Evolutionary conservation across 2,888 invertebrate species (phyloP), one percentile per base, ranked within the genome.

Genomic region (Euclidia mi): DNA sequence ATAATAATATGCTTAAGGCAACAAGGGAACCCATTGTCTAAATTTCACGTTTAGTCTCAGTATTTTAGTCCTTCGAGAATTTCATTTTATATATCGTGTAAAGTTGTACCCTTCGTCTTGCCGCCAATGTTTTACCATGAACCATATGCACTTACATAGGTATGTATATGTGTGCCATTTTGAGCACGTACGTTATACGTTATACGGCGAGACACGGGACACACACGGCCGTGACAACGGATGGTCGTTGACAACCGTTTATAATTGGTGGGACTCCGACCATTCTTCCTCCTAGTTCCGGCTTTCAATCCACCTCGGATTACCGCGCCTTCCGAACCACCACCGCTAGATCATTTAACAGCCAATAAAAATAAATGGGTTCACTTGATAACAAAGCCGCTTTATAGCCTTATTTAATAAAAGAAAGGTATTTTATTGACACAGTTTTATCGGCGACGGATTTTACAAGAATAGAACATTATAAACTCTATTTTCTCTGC

Each of bases 191-290:
- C 20, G 20, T 6, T 3, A 7, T 7, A 25, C 20, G 20, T 6
- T 6, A 25, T 25, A 25, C 7, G 20, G 7, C 20, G 4, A 25
- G 20, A 25, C 49, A 62, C 14, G 45, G 28, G 47, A 12, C 29
- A 14, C 29, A 25, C 32, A 42, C 34, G 44, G 31, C 7, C 20
- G 20, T 25, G 20, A 25, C 20, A 25, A 32, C 20, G 12, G 15
- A 15, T 31, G 11, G 17, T 44, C 44, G 46, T 40, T 51, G 35
- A 65, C 59, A 63, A 65, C 70, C 52, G 37, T 45, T 53, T 56
- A 56, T 69, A 69, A 64, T 69, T 57, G 56, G 41, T 48, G 45
- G 56, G 38, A 28, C 49, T 47, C 41, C 34, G 11, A 31, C 37
- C 50, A 44, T 50, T 35, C 45, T 57, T 51, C 64, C 53, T 63